Base-by-base conservation (phyloP, 2,113 vertebrate genomes). In the Aviceda subcristata region DNA sequence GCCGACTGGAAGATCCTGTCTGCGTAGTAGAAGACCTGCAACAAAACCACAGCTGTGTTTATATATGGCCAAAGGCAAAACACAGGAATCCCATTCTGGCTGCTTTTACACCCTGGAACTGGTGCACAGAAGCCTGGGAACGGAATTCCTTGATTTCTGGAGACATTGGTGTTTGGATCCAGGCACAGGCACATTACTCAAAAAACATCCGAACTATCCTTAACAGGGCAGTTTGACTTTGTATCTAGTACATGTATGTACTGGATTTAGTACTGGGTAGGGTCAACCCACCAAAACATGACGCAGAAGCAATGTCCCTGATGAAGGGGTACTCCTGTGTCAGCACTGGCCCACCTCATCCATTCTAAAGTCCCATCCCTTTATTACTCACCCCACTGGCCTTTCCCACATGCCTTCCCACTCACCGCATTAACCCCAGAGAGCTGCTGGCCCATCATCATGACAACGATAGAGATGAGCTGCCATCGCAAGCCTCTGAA, bases 11-110 rank as follows among this genome's bases (percentile, higher is more conserved):
- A 99, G 94, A 99, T 99, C 46, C 92, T 97, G 93, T 99, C 98
- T 3, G 99, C 99, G 0, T 99, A 99, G 97, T 99, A 99, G 97
- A 99, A 99, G 59, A 99, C 98, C 99, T 99, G 97, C 60, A 89
- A 86, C 30, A 51, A 60, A 71, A 55, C 11, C 68, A 90, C 21
- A 93, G 53, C 66, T 43, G 10, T 5, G 51, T 78, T 38, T 12
- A 3, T 0, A 1, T 1, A 0, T 8, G 68, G 68, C 55, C 67
- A 10, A 14, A 34, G 45, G 50, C 38, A 68, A 18, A 53, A 16
- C 10, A 2, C 3, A 27, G 30, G 8, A 39, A 79, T 6, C 34
- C n/a, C 51, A n/a, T 5, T 29, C 1, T 45, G 75, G 36, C 81
- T 83, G 62, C 75, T 80, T 77, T 20, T 27, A 9, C 34, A 34